A percentile compares a stretch with the other conserved stretches of the same genome.
These are phyloP conservation scores for Serranus cabrilla DNA, from an alignment of 2,797 vertebrate species.

Conservation along the genomic window DNA sequence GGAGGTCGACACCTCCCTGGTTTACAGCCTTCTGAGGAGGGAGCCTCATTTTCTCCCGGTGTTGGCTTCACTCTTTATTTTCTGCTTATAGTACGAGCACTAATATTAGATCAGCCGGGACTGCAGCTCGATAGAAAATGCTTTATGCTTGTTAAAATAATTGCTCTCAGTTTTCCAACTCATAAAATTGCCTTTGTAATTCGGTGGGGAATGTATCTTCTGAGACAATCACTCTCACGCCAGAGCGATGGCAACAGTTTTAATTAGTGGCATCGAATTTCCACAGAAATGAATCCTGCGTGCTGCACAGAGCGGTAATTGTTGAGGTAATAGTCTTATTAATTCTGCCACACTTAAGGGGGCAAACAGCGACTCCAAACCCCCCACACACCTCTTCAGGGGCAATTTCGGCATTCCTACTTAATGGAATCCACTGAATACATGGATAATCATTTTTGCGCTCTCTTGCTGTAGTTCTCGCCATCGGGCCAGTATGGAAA, in stretches of 20 bases:
- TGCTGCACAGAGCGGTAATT: slow-evolving; percentile 91
- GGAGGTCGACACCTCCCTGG: slow-evolving; percentile 80
- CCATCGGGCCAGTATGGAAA: slow-evolving; percentile 80
- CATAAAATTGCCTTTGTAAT: slow-evolving; percentile 86
- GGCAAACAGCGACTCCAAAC: slow-evolving; percentile 89
- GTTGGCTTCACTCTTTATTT: slow-evolving; percentile 72
- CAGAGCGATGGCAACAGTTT: slow-evolving; percentile 81
- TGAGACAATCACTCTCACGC: slow-evolving; percentile 80
- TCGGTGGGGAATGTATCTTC: slow-evolving; percentile 81
- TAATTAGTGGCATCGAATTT: slow-evolving; percentile 88
- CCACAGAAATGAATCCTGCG: slow-evolving; percentile 85
- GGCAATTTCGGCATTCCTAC: slow-evolving; percentile 89
- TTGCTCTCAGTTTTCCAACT: slow-evolving; percentile 83
- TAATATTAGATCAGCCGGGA: slow-evolving; percentile 84
- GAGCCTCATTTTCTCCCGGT: slow-evolving; percentile 69
- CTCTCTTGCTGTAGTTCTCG: slow-evolving; percentile 52
- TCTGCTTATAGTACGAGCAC: slow-evolving; percentile 76
- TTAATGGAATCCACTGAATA: slow-evolving; percentile 91
- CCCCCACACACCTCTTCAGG: slow-evolving; percentile 77
- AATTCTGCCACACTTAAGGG: slow-evolving; percentile 92
- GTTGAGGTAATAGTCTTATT: slow-evolving; percentile 96
- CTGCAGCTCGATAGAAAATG: slow-evolving; percentile 83
- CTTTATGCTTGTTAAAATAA: slow-evolving; percentile 87
- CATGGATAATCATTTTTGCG: slow-evolving; percentile 90
- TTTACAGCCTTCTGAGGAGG: slow-evolving; percentile 77